Evolutionary conservation across 2,888 invertebrate genomes (phyloP).

Genomic region (Ptilodon capucinus): DNA sequence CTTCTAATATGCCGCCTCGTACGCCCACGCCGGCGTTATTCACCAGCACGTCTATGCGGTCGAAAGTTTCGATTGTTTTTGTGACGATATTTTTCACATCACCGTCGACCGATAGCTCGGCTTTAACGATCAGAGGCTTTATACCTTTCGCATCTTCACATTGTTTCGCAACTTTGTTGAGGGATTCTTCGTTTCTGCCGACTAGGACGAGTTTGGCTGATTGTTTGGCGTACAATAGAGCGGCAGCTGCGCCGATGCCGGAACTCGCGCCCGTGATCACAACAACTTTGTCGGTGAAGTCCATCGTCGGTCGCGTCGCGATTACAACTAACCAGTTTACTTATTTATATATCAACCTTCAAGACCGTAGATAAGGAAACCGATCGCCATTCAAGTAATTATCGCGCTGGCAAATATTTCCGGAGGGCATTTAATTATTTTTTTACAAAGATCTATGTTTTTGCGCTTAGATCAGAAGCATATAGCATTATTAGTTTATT

Average conservation of each 20-base stretch:
- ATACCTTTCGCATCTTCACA: slow-evolving; percentile 71
- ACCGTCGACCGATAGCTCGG: slow-evolving; percentile 85
- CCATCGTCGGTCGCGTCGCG: slow-evolving; percentile 60
- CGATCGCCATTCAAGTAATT: slow-evolving; percentile 5
- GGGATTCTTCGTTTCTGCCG: slow-evolving; percentile 86
- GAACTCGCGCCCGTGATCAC: slow-evolving; percentile 87
- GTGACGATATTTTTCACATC: slow-evolving; percentile 85
- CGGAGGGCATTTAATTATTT: neutral
- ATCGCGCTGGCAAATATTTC: neutral
- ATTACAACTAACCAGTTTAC: slow-evolving; percentile 29
- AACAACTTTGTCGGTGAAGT: slow-evolving; percentile 83
- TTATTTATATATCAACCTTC: slow-evolving; percentile 17
- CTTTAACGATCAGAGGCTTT: slow-evolving; percentile 83
- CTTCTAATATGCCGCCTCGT: slow-evolving; percentile 89
- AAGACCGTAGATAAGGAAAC: slow-evolving; percentile 10
- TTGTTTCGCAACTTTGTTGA: slow-evolving; percentile 83
- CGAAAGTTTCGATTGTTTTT: slow-evolving; percentile 85
- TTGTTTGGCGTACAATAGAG: slow-evolving; percentile 85
- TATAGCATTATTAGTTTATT: too few species aligned
- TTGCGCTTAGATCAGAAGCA: neutral
- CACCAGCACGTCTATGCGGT: slow-evolving; percentile 88
- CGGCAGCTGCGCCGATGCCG: slow-evolving; percentile 88
- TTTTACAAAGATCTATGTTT: neutral
- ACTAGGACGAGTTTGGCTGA: slow-evolving; percentile 85
- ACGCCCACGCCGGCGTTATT: slow-evolving; percentile 94